Percentiles rank a stretch among this genome's conserved stretches.
phyloP scores from a whole-genome alignment of 2,888 invertebrate genomes.

The Lasius platythorax region DNA sequence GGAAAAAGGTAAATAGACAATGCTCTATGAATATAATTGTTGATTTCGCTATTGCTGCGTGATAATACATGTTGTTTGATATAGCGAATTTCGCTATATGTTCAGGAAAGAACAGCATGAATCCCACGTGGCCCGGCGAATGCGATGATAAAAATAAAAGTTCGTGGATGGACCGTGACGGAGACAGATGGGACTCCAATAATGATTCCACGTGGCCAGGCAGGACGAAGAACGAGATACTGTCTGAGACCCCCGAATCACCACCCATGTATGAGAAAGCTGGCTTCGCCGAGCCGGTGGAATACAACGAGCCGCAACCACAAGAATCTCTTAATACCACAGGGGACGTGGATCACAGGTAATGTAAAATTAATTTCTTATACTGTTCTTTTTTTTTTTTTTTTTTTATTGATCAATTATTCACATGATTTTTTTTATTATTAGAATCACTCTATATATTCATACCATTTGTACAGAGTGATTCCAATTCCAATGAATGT shows the following conservation, averaged over 20 bases:
- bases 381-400: constrained; percentile 16
- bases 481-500: constrained; percentile 81
- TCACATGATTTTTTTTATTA: neutral
- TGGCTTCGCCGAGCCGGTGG: constrained; percentile 87
- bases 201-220: constrained; percentile 80
- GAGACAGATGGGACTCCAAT: constrained; percentile 82
- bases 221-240: constrained; percentile 76
- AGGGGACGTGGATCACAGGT: constrained; percentile 85
- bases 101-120: constrained; percentile 81
- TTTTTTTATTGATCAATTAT: constrained; percentile 1
- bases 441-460: neutral
- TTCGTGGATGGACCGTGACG: constrained; percentile 82
- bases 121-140: constrained; percentile 81
- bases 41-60: neutral
- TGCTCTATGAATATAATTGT: constrained; percentile 5
- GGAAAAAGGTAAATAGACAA: constrained; percentile 79
- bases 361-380: constrained; percentile 14
- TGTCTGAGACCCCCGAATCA: constrained; percentile 89
- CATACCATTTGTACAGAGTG: constrained; percentile 72
- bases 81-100: constrained; percentile 61
- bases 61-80: constrained; percentile 52
- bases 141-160: constrained; percentile 77
- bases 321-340: constrained; percentile 82
- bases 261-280: constrained; percentile 90
- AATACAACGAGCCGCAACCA: constrained; percentile 88